Evolutionary conservation across 1,140 invertebrate species (phyloP).

Genomic region (Megalopta genalis): DNA sequence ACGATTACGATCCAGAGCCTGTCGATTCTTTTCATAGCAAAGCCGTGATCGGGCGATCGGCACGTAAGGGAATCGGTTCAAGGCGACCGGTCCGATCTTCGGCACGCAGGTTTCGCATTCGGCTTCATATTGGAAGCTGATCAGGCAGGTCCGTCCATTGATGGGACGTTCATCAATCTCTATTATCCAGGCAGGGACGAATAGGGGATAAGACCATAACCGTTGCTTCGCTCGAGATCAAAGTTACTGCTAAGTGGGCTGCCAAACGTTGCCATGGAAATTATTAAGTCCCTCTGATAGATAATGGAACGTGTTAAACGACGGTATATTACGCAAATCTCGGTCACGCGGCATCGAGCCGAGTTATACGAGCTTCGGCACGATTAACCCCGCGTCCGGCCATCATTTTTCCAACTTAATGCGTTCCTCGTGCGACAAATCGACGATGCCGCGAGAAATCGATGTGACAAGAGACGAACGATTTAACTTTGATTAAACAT

Average conservation of each 20-base stretch:
- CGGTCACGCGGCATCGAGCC: too few species aligned
- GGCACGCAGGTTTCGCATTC: neutral
- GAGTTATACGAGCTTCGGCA: too few species aligned
- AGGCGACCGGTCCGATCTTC: too few species aligned
- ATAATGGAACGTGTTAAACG: neutral
- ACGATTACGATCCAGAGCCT: too few species aligned
- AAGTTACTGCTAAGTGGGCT: slow-evolving; percentile 40
- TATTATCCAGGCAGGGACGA: slow-evolving; percentile 48
- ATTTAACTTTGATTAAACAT: too few species aligned
- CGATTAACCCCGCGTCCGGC: too few species aligned
- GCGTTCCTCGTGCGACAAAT: too few species aligned
- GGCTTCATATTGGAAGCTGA: slow-evolving; percentile 47
- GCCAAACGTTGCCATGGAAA: slow-evolving; percentile 48
- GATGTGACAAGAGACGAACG: too few species aligned
- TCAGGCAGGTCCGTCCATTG: slow-evolving; percentile 46
- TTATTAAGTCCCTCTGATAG: neutral
- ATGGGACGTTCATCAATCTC: slow-evolving; percentile 54
- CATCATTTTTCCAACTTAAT: too few species aligned
- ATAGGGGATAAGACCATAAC: slow-evolving; percentile 44
- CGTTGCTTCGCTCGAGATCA: slow-evolving; percentile 50
- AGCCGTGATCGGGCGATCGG: neutral
- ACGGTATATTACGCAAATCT: neutral
- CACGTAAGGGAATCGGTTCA: neutral
- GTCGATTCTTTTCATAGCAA: too few species aligned
- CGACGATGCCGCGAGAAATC: too few species aligned